Conservation (phyloP, 2,113 vertebrate species). For the Serinus canaria region DNA sequence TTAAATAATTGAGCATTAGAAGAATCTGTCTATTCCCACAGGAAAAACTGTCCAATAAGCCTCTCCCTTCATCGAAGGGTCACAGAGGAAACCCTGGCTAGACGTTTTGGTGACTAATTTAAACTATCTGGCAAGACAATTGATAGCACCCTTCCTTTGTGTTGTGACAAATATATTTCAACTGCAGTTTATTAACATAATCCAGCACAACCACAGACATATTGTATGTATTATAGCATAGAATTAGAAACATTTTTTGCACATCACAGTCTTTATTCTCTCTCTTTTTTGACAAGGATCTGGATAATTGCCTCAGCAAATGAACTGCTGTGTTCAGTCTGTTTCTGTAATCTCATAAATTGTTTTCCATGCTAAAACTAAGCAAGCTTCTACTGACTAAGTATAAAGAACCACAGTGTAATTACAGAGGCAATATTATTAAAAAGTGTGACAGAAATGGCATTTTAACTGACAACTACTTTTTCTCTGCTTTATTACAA, state of each 20-base stretch:
- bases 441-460: conserved; percentile 83
- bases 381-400: conserved; percentile 82
- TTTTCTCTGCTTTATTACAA: conserved; percentile 82
- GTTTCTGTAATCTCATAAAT: conserved; percentile 81
- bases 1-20: conserved; percentile 54
- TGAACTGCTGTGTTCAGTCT: conserved; percentile 79
- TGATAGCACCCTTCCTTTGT: conserved; percentile 76
- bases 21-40: conserved; percentile 55
- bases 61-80: conserved; percentile 70
- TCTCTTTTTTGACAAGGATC: conserved; percentile 75
- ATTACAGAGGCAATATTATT: conserved; percentile 83
- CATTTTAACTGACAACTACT: conserved; percentile 81
- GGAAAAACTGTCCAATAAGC: conserved; percentile 57
- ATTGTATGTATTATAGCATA: conserved; percentile 78
- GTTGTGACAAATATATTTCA: conserved; percentile 81
- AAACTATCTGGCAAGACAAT: conserved; percentile 78
- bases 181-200: conserved; percentile 80
- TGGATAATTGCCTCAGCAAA: conserved; percentile 83
- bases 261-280: conserved; percentile 70
- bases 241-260: conserved; percentile 81
- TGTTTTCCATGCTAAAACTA: conserved; percentile 80
- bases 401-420: conserved; percentile 83
- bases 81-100: conserved; percentile 83
- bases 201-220: conserved; percentile 80
- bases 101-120: conserved; percentile 84